Evolutionary conservation across 2,797 vertebrate species (phyloP).

Genomic region (Amblyraja radiata): DNA sequence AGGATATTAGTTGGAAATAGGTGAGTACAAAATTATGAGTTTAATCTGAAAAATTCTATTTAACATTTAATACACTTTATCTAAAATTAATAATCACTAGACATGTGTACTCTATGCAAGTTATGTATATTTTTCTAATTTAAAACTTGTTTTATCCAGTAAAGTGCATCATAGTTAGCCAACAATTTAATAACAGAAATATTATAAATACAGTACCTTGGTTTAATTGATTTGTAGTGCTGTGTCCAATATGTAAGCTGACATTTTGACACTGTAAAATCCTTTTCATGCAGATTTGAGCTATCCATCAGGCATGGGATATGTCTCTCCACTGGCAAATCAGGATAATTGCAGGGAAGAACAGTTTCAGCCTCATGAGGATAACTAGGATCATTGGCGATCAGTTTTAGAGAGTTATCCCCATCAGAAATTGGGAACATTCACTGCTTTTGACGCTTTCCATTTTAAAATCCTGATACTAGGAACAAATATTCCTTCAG

Average conservation of each 20-base stretch:
- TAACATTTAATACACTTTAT: not conserved
- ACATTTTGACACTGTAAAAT: conserved; percentile 21
- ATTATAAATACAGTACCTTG: too few relatives aligned
- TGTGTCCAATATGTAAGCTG: not conserved
- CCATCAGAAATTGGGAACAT: not conserved
- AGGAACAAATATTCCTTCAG: not conserved
- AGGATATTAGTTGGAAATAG: not conserved
- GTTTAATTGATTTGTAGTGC: not conserved
- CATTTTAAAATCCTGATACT: not conserved
- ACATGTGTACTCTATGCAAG: not conserved
- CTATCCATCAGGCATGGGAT: not conserved
- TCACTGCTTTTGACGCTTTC: not conserved
- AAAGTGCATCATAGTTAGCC: not conserved
- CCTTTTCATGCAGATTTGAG: not conserved
- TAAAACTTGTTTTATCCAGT: not conserved
- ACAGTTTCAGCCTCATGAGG: not conserved
- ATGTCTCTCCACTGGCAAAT: not conserved
- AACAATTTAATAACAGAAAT: not conserved
- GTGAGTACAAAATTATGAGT: conserved; percentile 2
- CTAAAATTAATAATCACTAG: not conserved
- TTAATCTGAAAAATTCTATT: not conserved
- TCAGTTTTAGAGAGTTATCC: not conserved
- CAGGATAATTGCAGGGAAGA: not conserved
- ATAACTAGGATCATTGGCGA: not conserved
- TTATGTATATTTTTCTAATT: not conserved